Evolutionary conservation across 2,113 vertebrate genomes (phyloP), one percentile per base, ranked within the genome.

Genomic region (Pachypanchax playfairii): DNA sequence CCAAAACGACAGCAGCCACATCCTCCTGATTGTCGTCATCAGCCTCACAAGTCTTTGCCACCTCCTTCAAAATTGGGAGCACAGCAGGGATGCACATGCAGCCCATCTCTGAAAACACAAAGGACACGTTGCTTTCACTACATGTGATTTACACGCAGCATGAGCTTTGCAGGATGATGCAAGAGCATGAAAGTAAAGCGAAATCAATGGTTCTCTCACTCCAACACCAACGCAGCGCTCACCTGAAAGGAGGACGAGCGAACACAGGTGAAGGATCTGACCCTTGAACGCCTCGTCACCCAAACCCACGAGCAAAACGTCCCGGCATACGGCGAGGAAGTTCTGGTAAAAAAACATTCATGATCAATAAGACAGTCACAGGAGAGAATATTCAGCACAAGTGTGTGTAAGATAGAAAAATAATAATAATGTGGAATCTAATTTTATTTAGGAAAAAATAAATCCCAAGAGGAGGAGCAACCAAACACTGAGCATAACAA

Each of bases 241-340:
- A 96, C 96, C 94, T 87, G 92, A 89, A 39, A 93, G 78, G 35
- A 95, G 82, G 61, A 94, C 54, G 28, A 73, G 71, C 1, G 94
- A 91, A 56, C 87, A 90, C 68, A 93, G 47, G 41, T 93, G 90
- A 38, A 99, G 86, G 61, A 95, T 58, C 1, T 85, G 83, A 58
- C 75, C 66, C 65, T 92, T 94, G 86, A 98, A 96, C 0, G 59
- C 36, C 11, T 59, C 6, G 47, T 94, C 91, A 0, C 91, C 94
- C 43, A 96, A 87, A 73, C 94, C 93, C 25, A 97, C 90, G 55
- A 95, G 93, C 26, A 96, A 51, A 41, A 93, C 82, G 9, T 98
- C 95, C 60, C 92, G 91, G 68, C 92, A 93, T 12, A 95, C 86
- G 0, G 80, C 73, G 77, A 98, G 80, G 82, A 93, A 96, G 38